Base-by-base conservation (phyloP, 2,888 invertebrate genomes). In the Anticlea derivata region DNA sequence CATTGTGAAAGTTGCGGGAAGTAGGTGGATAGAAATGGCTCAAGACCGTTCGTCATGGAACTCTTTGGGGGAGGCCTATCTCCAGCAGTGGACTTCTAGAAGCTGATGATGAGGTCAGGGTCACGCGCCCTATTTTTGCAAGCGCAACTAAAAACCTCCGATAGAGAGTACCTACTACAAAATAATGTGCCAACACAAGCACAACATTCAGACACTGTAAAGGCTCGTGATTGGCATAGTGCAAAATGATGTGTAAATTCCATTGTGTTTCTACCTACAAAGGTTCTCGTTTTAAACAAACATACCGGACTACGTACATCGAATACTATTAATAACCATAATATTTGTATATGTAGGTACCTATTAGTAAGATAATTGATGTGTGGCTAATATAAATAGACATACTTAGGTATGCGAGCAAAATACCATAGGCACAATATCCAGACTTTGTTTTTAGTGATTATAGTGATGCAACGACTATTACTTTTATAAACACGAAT, bases 181-280 rank as follows among this genome's bases (percentile, higher is more conserved):
- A 17, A 23, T 3, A 37, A 13, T 10, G 29, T 24, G 46, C 17
- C 24, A 37, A n/a, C 39, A 8, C 26, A 39, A 23, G 27, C 22
- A 10, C n/a, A n/a, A n/a, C n/a, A n/a, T n/a, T n/a, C 48, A 40
- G 7, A 24, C 10, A 30, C 48, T 41, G 31, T 37, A 41, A 40
- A 41, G 46, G 37, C 40, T 41, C 13, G 22, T 40, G 20, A 39
- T 52, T 34, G 41, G 43, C 52, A 38, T 47, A 39, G 11, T 39
- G 29, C 41, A 47, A 33, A 52, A 43, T 47, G 38, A 47, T 52
- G 52, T 47, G 47, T 52, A 43, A 47, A 52, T 47, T 38, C 27
- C 38, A 47, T 52, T 52, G 52, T 52, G 27, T 52, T 22, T 5
- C 20, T 23, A 40, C 7, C 20, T 23, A 40, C 51, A 51, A 50